Conservation (phyloP, 1,140 invertebrate genomes). For the Hyphantria cunea region DNA sequence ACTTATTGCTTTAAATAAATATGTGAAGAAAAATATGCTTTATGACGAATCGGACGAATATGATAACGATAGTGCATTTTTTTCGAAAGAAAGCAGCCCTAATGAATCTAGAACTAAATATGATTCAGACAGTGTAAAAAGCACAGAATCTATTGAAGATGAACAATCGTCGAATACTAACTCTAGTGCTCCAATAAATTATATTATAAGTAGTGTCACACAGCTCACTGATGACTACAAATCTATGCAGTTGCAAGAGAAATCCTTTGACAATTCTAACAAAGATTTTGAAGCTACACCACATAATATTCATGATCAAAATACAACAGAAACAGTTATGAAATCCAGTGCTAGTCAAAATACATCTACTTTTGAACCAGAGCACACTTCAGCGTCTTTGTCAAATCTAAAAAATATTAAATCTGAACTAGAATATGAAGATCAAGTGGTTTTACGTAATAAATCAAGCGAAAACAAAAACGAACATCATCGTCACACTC, state of each 20-base stretch:
- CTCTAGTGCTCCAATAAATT: constrained; percentile 10
- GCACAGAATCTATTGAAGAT: constrained; percentile 45
- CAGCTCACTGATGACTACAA: constrained; percentile 72
- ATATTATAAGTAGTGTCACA: constrained; percentile 33
- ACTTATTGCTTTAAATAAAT: constrained; percentile 63
- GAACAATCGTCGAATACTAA: not conserved
- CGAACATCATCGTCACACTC: constrained; percentile 58
- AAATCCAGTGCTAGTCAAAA: constrained; percentile 7
- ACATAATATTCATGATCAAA: constrained; percentile 1
- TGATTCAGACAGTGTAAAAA: constrained; percentile 64
- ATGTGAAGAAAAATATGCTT: constrained; percentile 69
- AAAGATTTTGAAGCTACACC: constrained; percentile 1
- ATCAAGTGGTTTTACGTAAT: constrained; percentile 24
- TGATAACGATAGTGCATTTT: constrained; percentile 59
- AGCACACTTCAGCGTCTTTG: constrained; percentile 10
- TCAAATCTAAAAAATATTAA: constrained; percentile 14
- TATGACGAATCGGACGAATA: constrained; percentile 56
- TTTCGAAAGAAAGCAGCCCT: constrained; percentile 71
- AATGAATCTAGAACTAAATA: constrained; percentile 62
- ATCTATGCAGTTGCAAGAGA: constrained; percentile 55
- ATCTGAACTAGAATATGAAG: constrained; percentile 1
- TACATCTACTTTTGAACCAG: constrained; percentile 1
- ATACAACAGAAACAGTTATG: constrained; percentile 10
- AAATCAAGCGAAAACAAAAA: constrained; percentile 29
- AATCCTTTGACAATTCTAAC: constrained; percentile 17